Evolutionary conservation across 1,140 invertebrate genomes (phyloP).

Genomic region (Melipona quadrifasciata): DNA sequence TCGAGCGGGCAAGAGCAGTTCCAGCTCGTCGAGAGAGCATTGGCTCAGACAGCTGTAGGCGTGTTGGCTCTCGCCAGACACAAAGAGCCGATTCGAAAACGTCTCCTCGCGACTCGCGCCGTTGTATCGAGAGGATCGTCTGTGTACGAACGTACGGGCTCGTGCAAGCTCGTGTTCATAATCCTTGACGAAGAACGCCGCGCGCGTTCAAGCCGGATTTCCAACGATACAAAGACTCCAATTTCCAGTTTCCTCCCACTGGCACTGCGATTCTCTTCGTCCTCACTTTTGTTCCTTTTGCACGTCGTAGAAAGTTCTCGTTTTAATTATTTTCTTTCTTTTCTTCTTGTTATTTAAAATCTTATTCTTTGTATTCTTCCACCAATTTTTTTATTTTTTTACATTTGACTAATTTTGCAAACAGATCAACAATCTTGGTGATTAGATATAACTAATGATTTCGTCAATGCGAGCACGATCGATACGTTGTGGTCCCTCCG

Average conservation of each 20-base stretch:
- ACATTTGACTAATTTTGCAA: too few relatives aligned
- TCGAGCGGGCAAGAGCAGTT: constrained; percentile 21
- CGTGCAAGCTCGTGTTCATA: constrained; percentile 31
- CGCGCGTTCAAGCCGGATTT: constrained; percentile 33
- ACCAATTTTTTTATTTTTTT: too few relatives aligned
- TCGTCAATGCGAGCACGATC: too few relatives aligned
- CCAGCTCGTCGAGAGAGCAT: constrained; percentile 33
- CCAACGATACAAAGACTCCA: constrained; percentile 19
- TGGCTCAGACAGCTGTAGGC: constrained; percentile 60
- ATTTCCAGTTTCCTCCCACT: constrained; percentile 3
- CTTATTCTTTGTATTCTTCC: too few relatives aligned
- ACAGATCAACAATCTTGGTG: too few relatives aligned
- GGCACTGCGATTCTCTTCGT: not conserved
- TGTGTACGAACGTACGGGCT: constrained; percentile 13
- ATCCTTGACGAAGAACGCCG: constrained; percentile 24
- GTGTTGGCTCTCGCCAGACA: constrained; percentile 63
- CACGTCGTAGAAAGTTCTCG: not conserved
- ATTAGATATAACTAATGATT: too few relatives aligned
- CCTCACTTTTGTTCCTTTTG: not conserved
- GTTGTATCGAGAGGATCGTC: constrained; percentile 11
- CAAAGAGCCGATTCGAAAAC: constrained; percentile 64
- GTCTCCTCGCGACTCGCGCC: constrained; percentile 51
- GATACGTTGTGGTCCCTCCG: too few relatives aligned
- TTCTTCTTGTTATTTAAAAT: too few relatives aligned
- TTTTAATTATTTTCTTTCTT: too few relatives aligned